phyloP scores from a whole-genome alignment of 2,797 vertebrate genomes.

The Phataginus tricuspis region DNA sequence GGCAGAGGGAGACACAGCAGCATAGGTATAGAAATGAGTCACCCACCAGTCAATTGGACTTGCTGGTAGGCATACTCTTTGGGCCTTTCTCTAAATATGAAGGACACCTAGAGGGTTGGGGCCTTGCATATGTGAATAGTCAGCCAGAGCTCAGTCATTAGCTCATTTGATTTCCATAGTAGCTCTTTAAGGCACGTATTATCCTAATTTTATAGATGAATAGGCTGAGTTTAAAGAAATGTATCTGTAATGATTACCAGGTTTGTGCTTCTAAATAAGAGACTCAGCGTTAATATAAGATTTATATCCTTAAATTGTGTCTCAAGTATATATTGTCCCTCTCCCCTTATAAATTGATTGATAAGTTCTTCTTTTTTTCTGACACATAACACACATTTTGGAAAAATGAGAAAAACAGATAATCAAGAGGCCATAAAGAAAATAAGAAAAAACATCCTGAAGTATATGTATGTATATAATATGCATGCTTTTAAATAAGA shows the following conservation, averaged over 20 bases:
- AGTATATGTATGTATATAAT: not conserved
- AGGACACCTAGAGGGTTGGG: not conserved
- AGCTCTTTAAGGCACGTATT: not conserved
- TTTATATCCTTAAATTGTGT: not conserved
- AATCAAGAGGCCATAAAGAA: not conserved
- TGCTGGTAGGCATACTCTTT: not conserved
- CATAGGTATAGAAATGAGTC: not conserved
- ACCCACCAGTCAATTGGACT: not conserved
- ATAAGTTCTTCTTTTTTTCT: not conserved
- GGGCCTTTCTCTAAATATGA: not conserved
- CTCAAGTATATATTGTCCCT: not conserved
- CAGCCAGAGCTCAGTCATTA: not conserved
- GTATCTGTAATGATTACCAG: conserved; percentile 10
- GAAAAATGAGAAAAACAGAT: not conserved
- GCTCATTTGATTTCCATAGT: not conserved
- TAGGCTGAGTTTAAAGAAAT: conserved; percentile 5
- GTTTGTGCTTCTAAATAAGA: conserved; percentile 43
- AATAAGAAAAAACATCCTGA: not conserved
- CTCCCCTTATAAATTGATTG: conserved; percentile 18
- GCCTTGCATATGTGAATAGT: not conserved
- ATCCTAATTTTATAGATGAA: conserved; percentile 23
- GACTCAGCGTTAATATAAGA: not conserved
- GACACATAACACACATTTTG: not conserved
- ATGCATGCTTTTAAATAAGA: conserved; percentile 36
- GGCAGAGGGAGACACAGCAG: not conserved